A percentile compares a stretch with the other conserved stretches of the same genome.
These are phyloP conservation scores for Plagodis dolabraria DNA, from an alignment of 2,888 invertebrate species.

Conservation along the genomic window DNA sequence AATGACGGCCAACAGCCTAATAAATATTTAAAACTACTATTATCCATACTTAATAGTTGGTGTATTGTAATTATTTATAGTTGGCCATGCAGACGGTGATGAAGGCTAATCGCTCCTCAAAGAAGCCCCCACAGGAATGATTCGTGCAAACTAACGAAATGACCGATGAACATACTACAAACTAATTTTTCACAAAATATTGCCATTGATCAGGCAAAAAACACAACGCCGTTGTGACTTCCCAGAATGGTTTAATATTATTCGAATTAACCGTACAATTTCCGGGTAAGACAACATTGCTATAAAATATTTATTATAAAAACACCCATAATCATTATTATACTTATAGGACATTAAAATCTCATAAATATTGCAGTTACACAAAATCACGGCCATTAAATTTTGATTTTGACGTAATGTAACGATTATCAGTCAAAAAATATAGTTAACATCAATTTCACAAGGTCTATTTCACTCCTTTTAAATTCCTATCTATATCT, in stretches of 20 bases:
- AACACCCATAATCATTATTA: conserved; percentile 35
- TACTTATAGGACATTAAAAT: conserved; percentile 42
- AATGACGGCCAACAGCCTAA: conserved; percentile 23
- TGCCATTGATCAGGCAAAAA: conserved; percentile 43
- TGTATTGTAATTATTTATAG: background rate
- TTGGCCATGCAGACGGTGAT: conserved; percentile 9
- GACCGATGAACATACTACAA: conserved; percentile 60
- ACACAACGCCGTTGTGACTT: conserved; percentile 24
- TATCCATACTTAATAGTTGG: conserved; percentile 28
- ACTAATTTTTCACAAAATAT: conserved; percentile 56
- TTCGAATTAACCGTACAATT: conserved; percentile 26
- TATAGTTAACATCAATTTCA: conserved; percentile 30
- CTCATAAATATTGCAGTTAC: conserved; percentile 51
- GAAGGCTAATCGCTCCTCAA: conserved; percentile 29
- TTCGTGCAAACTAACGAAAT: conserved; percentile 86
- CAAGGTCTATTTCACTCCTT: conserved; percentile 30
- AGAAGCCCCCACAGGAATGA: conserved; percentile 83
- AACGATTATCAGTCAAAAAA: conserved; percentile 39
- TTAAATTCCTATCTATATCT: conserved; percentile 19
- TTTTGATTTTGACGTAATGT: conserved; percentile 38
- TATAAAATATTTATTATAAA: conserved; percentile 39
- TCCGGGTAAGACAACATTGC: conserved; percentile 29
- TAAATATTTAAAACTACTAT: conserved; percentile 30
- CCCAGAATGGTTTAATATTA: conserved; percentile 24
- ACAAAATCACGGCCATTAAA: conserved; percentile 47